A percentile compares a stretch with the other conserved stretches of the same genome.
phyloP scores from a whole-genome alignment of 2,888 invertebrate species.

The Pasiphila rectangulata region DNA sequence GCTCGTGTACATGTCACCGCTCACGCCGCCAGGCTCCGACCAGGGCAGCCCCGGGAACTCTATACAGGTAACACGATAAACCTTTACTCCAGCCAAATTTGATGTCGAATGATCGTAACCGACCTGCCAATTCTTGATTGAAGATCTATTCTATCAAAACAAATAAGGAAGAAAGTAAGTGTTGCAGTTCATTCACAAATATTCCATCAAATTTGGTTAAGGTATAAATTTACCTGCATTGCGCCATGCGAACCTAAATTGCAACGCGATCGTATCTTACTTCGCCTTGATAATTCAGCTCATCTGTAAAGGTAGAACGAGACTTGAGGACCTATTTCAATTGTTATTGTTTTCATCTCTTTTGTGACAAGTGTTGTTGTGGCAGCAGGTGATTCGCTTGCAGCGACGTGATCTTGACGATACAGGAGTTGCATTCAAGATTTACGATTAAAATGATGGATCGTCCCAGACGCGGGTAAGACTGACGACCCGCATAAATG shows the following conservation, averaged over 20 bases:
- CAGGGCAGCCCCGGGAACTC: slow-evolving; percentile 90
- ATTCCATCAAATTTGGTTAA: too few relatives aligned
- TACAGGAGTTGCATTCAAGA: slow-evolving; percentile 24
- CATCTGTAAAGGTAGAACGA: too few relatives aligned
- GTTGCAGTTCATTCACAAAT: too few relatives aligned
- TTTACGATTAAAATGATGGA: slow-evolving; percentile 38
- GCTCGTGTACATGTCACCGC: slow-evolving; percentile 88
- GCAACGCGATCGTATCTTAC: too few relatives aligned
- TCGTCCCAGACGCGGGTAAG: slow-evolving; percentile 32
- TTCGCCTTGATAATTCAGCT: too few relatives aligned
- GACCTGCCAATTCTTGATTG: too few relatives aligned
- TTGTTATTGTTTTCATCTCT: neutral
- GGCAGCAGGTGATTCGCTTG: slow-evolving; percentile 33
- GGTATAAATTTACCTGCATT: too few relatives aligned
- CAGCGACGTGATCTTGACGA: slow-evolving; percentile 34
- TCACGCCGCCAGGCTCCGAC: slow-evolving; percentile 93
- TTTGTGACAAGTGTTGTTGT: neutral
- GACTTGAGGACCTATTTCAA: too few relatives aligned
- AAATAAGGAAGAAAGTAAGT: too few relatives aligned
- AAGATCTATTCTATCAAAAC: too few relatives aligned
- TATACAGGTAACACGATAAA: slow-evolving; percentile 69
- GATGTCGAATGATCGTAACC: too few relatives aligned
- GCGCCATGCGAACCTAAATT: too few relatives aligned
- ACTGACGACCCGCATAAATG: slow-evolving; percentile 39
- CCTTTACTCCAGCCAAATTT: slow-evolving; percentile 10